Evolutionary conservation across 2,888 invertebrate species (phyloP).

Genomic region (Megamerina dolium): DNA sequence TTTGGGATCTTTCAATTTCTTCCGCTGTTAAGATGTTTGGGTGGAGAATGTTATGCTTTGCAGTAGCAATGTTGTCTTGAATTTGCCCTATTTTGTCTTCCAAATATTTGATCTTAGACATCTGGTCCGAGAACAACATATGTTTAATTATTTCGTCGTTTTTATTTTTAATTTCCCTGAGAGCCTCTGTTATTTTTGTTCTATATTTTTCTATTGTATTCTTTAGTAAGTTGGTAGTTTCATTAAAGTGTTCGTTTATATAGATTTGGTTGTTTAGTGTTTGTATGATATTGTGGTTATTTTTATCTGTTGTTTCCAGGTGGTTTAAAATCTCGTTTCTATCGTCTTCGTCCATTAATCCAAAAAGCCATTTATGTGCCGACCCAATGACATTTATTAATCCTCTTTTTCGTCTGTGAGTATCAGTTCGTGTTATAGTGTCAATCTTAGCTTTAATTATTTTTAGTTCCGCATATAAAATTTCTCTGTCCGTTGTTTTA

Average conservation of each 20-base stretch:
- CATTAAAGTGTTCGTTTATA: conserved; percentile 17
- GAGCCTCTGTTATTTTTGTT: conserved; percentile 4
- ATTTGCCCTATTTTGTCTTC: conserved; percentile 7
- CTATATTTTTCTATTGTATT: conserved; percentile 9
- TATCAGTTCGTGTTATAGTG: background rate
- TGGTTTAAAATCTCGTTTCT: conserved; percentile 10
- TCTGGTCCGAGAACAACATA: conserved; percentile 8
- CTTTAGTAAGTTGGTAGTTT: conserved; percentile 11
- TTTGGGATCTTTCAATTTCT: conserved; percentile 9
- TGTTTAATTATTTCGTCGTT: conserved; percentile 6
- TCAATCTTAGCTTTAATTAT: background rate
- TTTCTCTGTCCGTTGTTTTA: background rate
- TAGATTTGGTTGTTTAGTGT: conserved; percentile 16
- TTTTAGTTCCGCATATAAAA: background rate
- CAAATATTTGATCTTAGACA: conserved; percentile 5
- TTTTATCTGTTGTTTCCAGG: conserved; percentile 3
- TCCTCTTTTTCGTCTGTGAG: conserved; percentile 1
- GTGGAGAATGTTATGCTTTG: conserved; percentile 6
- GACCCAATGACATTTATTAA: conserved; percentile 1
- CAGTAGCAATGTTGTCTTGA: conserved; percentile 7
- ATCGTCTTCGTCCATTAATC: background rate
- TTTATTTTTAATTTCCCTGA: conserved; percentile 2
- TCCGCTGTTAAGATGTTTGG: conserved; percentile 3
- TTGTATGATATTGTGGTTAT: conserved; percentile 8
- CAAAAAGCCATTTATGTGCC: background rate